Conservation (phyloP, 2,113 vertebrate species). For the Rhynchomys soricoides region DNA sequence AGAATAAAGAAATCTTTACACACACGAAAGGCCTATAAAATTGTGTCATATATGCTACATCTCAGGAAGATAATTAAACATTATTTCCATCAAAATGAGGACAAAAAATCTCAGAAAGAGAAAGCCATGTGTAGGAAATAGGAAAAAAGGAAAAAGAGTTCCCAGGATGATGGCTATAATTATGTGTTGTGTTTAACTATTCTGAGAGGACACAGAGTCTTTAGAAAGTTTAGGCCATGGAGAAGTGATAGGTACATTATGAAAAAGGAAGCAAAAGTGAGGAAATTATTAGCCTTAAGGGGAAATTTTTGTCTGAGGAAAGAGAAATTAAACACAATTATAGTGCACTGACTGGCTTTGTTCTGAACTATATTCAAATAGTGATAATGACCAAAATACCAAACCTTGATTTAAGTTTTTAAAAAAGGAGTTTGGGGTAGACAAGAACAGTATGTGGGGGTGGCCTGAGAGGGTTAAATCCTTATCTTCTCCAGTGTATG, state of each 20-base stretch:
- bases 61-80: conserved; percentile 20
- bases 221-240: not conserved
- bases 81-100: conserved; percentile 14
- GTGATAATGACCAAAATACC: not conserved
- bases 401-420: not conserved
- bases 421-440: not conserved
- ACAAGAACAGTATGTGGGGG: not conserved
- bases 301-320: not conserved
- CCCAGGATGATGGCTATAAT: not conserved
- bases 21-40: not conserved
- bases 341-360: not conserved
- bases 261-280: not conserved
- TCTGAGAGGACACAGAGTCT: not conserved
- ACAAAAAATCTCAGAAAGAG: not conserved
- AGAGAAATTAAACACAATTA: conserved; percentile 13
- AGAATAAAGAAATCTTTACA: not conserved
- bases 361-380: not conserved
- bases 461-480: not conserved
- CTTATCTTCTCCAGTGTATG: not conserved
- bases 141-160: not conserved
- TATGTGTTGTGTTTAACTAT: not conserved
- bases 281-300: not conserved
- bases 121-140: not conserved
- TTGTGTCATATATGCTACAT: not conserved
- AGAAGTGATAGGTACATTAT: not conserved